Evolutionary conservation across 2,888 invertebrate genomes (phyloP), one percentile per base, ranked within the genome.

Genomic region (Volucella inflata): DNA sequence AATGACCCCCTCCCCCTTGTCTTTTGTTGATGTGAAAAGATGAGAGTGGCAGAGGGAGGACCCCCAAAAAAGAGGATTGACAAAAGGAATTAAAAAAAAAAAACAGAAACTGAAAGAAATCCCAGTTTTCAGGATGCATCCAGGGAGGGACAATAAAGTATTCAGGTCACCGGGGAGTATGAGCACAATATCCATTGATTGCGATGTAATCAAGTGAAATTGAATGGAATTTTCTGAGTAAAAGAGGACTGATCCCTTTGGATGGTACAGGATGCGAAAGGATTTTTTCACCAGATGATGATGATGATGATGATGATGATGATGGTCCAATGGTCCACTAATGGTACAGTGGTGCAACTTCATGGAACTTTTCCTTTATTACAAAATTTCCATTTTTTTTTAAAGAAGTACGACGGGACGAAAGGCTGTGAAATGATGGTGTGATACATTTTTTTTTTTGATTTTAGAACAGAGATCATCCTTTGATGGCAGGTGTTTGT

Each of bases 171-270:
- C 79, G 8, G n/a, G 60, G 65, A 53, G 48, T 71, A 55, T 64
- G 53, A 68, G 83, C 50, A 80, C 80, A 85, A 85, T 85, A 76
- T 67, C 84, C 84, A 85, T 85, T 80, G 84, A 85, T 85, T 85
- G 80, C 84, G 67, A 85, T 85, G 80, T 85, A 80, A 80, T 80
- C 80, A 80, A 85, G 70, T 85, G 75, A 78, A 78, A 78, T 78
- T 78, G 71, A 80, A 84, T 80, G 75, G 71, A 44, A 16, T 62
- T 42, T 55, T 30, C 30, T 62, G 64, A 57, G 64, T 30, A 53
- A 53, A 62, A 4, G 51, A 42, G 40, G 40, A n/a, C 42, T 51
- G 60, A 60, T 42, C 38, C 11, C 11, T 38, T 12, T 46, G 38
- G n/a, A 30, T 6, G 4, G 30, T 30, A 62, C 40, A 65, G 57